phyloP scores from a whole-genome alignment of 2,797 vertebrate species.

The Neopelma chrysocephalum region DNA sequence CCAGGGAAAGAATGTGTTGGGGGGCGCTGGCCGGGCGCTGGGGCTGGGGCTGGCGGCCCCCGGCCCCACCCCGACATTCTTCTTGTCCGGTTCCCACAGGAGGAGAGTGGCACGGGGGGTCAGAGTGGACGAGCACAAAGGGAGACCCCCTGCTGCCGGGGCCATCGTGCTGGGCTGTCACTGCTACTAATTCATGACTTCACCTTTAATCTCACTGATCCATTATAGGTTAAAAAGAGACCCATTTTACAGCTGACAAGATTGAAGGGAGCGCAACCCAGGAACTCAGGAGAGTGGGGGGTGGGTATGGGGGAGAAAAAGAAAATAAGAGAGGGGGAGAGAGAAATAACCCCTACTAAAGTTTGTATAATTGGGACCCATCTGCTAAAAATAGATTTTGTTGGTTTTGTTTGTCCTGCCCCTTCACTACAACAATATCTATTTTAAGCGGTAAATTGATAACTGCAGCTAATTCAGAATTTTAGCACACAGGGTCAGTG shows the following conservation, averaged over 20 bases:
- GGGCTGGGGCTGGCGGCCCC: conserved; percentile 64
- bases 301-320: background rate
- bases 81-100: conserved; percentile 80
- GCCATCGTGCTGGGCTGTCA: conserved; percentile 78
- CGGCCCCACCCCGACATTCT: conserved; percentile 76
- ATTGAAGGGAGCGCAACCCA: conserved; percentile 68
- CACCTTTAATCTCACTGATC: conserved; percentile 81
- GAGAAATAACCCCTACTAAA: conserved; percentile 14
- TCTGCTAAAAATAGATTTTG: conserved; percentile 65
- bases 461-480: conserved; percentile 11
- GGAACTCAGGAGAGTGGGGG: background rate
- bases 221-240: conserved; percentile 79
- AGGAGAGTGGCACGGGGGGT: conserved; percentile 76
- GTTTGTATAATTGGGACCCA: conserved; percentile 41
- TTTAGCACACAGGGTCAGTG: background rate
- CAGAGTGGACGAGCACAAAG: conserved; percentile 79
- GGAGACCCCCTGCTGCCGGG: conserved; percentile 73
- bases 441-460: background rate
- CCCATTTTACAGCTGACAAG: conserved; percentile 82
- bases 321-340: background rate
- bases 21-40: conserved; percentile 60
- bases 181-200: conserved; percentile 78
- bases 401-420: background rate
- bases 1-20: conserved; percentile 70
- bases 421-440: background rate